Conservation (phyloP, 2,888 invertebrate species). For the Zonitis immaculata region DNA sequence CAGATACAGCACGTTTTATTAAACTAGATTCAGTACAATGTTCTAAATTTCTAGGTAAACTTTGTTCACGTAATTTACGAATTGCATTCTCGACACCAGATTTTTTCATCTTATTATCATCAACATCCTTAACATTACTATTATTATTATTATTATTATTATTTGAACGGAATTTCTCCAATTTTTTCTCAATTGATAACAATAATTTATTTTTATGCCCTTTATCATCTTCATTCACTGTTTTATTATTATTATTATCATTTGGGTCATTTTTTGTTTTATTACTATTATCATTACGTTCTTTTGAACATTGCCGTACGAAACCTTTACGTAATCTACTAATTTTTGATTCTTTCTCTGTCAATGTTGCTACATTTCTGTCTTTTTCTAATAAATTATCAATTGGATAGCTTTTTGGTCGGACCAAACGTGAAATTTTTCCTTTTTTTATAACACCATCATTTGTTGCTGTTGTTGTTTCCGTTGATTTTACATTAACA, state of each 20-base stretch:
- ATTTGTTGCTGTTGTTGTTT: constrained; percentile 9
- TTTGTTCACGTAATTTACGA: constrained; percentile 61
- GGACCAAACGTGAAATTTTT: constrained; percentile 50
- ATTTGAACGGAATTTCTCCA: constrained; percentile 68
- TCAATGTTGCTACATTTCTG: constrained; percentile 43
- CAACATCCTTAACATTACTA: too few relatives aligned
- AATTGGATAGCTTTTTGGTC: constrained; percentile 56
- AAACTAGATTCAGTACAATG: constrained; percentile 60
- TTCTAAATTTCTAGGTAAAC: constrained; percentile 55
- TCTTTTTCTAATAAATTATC: constrained; percentile 34
- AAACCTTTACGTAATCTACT: constrained; percentile 36
- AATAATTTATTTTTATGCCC: constrained; percentile 55
- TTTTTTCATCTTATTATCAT: constrained; percentile 35
- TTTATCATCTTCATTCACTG: constrained; percentile 37
- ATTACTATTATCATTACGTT: too few relatives aligned
- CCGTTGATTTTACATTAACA: constrained; percentile 32
- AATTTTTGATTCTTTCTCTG: constrained; percentile 58
- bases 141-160: too few relatives aligned
- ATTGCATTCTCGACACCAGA: constrained; percentile 54
- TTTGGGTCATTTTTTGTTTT: too few relatives aligned
- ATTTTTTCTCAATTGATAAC: constrained; percentile 72
- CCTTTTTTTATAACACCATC: constrained; percentile 35
- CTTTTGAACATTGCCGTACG: constrained; percentile 29
- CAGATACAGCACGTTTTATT: constrained; percentile 67
- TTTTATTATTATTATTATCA: constrained; percentile 37